Evolutionary conservation across 2,888 invertebrate species (phyloP).

Genomic region (Mycogona germanica): DNA sequence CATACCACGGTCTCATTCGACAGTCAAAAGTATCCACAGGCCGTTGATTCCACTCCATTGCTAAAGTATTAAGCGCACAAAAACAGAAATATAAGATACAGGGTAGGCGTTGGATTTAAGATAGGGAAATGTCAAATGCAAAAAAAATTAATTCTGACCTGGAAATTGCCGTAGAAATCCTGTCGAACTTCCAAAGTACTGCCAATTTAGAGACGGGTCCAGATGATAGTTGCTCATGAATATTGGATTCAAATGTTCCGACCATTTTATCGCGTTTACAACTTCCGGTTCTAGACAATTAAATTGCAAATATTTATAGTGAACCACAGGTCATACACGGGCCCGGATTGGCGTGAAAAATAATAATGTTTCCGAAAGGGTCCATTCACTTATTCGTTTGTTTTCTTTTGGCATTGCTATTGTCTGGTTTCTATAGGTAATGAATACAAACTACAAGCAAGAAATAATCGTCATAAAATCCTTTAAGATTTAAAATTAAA

Average conservation of each 20-base stretch:
- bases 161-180: conserved; percentile 92
- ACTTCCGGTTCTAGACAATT: conserved; percentile 62
- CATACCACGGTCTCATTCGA: conserved; percentile 69
- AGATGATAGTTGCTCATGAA: conserved; percentile 74
- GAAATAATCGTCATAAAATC: too few species aligned
- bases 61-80: conserved; percentile 2
- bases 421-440: too few species aligned
- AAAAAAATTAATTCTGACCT: conserved; percentile 43
- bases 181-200: conserved; percentile 90
- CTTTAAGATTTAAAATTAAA: too few species aligned
- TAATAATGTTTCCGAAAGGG: too few species aligned
- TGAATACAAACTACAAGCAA: too few species aligned
- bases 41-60: conserved; percentile 37
- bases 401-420: too few species aligned
- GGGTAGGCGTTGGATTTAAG: not conserved
- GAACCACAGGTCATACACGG: too few species aligned
- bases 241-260: conserved; percentile 65
- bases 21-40: conserved; percentile 80
- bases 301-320: too few species aligned
- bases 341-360: too few species aligned
- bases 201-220: conserved; percentile 88
- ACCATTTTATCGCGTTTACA: conserved; percentile 85
- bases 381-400: too few species aligned
- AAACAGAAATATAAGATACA: not conserved
- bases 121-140: not conserved